Conservation (phyloP, 2,888 invertebrate species). For the Chrysolina haemoptera region DNA sequence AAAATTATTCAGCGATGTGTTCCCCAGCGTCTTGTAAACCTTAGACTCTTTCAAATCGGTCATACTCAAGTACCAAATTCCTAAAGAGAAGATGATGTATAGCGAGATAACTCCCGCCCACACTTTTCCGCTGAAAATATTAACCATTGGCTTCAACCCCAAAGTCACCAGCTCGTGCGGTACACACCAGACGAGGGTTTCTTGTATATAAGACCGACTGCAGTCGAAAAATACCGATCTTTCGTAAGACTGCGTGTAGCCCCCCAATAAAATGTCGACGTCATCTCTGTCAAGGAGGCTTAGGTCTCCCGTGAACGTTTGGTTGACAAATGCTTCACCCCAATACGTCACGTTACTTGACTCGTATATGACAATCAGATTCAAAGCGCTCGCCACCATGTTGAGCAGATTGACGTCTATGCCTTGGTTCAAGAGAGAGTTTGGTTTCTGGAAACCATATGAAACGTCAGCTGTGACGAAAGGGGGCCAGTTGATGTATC, state of each 20-base stretch:
- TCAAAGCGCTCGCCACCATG: slow-evolving; percentile 52
- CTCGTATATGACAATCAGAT: slow-evolving; percentile 48
- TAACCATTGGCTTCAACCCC: slow-evolving; percentile 40
- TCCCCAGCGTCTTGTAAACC: slow-evolving; percentile 37
- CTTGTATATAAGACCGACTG: slow-evolving; percentile 61
- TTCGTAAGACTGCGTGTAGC: slow-evolving; percentile 59
- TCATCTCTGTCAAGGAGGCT: slow-evolving; percentile 54
- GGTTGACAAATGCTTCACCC: slow-evolving; percentile 53
- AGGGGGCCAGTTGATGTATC: slow-evolving; percentile 63
- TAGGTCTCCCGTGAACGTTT: slow-evolving; percentile 57
- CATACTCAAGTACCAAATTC: slow-evolving; percentile 40
- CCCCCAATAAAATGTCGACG: slow-evolving; percentile 63
- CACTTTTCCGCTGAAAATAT: slow-evolving; percentile 36
- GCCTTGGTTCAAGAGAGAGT: slow-evolving; percentile 30
- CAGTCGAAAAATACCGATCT: slow-evolving; percentile 60
- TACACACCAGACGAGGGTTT: slow-evolving; percentile 63
- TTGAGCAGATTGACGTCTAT: slow-evolving; percentile 52
- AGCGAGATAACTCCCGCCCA: slow-evolving; percentile 35
- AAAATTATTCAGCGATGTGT: slow-evolving; percentile 50
- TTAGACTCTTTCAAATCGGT: slow-evolving; percentile 28
- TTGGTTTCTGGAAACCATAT: slow-evolving; percentile 25
- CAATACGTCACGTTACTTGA: slow-evolving; percentile 35
- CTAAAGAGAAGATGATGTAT: slow-evolving; percentile 35
- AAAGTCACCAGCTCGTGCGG: slow-evolving; percentile 58
- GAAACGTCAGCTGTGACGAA: slow-evolving; percentile 56